A percentile compares a stretch with the other conserved stretches of the same genome.
phyloP scores from a whole-genome alignment of 1,140 invertebrate genomes.

The Antheraea mylitta region DNA sequence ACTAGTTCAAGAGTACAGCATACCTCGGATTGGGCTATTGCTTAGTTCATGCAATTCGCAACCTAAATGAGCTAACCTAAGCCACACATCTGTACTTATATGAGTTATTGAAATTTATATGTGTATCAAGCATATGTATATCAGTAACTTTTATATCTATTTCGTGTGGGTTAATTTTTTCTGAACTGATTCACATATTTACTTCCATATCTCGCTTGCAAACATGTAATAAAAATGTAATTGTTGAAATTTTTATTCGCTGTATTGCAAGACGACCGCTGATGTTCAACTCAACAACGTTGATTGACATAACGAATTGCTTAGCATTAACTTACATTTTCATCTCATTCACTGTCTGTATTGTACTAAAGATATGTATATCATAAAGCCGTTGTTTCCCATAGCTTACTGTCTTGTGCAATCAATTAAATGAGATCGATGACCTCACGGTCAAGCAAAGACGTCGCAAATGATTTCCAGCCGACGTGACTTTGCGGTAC shows the following conservation, averaged over 20 bases:
- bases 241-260: not conserved
- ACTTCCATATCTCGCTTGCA: not conserved
- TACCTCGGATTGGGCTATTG: no score
- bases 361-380: not conserved
- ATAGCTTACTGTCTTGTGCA: not conserved
- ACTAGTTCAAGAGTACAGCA: no score
- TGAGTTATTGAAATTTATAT: no score
- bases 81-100: no score
- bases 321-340: not conserved
- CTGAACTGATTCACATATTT: no score
- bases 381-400: not conserved
- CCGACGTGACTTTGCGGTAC: not conserved
- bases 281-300: not conserved
- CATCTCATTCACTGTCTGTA: not conserved
- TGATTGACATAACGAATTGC: conserved; percentile 1
- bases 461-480: not conserved
- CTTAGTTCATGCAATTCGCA: no score
- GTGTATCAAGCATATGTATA: no score
- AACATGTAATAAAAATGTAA: not conserved
- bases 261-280: not conserved
- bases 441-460: not conserved
- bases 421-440: not conserved
- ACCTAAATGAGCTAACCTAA: no score
- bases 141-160: no score
- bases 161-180: no score